Percentiles rank a stretch among this genome's conserved stretches.
These are phyloP conservation scores for Rhyacophila brunnea DNA, from an alignment of 1,140 invertebrate species.

Conservation along the genomic window DNA sequence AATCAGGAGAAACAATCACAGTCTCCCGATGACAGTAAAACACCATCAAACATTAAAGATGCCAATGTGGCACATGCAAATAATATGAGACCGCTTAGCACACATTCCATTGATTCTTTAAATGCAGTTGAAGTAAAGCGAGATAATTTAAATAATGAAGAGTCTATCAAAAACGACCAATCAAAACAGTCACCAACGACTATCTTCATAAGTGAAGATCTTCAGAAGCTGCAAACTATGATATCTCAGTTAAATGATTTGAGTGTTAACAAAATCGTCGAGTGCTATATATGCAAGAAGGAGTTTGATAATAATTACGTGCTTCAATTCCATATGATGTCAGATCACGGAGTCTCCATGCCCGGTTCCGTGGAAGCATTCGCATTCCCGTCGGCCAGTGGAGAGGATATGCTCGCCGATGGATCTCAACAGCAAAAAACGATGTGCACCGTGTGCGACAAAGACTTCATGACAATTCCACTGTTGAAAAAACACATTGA, in stretches of 20 bases:
- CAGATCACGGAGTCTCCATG: constrained; percentile 54
- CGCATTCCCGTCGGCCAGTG: constrained; percentile 22
- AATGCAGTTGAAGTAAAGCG: constrained; percentile 33
- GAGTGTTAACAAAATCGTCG: constrained; percentile 59
- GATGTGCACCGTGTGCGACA: constrained; percentile 30
- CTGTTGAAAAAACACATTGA: constrained; percentile 39
- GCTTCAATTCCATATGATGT: constrained; percentile 60
- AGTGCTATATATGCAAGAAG: constrained; percentile 60
- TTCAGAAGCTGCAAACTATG: constrained; percentile 89
- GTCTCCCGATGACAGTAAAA: constrained; percentile 39
- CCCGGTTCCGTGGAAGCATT: constrained; percentile 27
- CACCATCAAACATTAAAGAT: constrained; percentile 41
- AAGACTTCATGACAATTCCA: constrained; percentile 41
- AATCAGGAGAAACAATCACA: constrained; percentile 38
- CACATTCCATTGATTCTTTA: constrained; percentile 38
- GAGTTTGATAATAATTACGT: constrained; percentile 61
- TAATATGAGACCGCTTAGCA: constrained; percentile 40
- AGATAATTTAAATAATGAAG: constrained; percentile 34
- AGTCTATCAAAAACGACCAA: constrained; percentile 44
- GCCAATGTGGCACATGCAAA: constrained; percentile 43
- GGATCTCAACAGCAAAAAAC: constrained; percentile 33
- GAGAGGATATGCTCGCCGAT: constrained; percentile 23
- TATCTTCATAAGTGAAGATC: constrained; percentile 54
- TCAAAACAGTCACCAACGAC: constrained; percentile 50
- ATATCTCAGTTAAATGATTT: constrained; percentile 83